phyloP scores from a whole-genome alignment of 2,113 vertebrate genomes.

The Neofelis nebulosa region DNA sequence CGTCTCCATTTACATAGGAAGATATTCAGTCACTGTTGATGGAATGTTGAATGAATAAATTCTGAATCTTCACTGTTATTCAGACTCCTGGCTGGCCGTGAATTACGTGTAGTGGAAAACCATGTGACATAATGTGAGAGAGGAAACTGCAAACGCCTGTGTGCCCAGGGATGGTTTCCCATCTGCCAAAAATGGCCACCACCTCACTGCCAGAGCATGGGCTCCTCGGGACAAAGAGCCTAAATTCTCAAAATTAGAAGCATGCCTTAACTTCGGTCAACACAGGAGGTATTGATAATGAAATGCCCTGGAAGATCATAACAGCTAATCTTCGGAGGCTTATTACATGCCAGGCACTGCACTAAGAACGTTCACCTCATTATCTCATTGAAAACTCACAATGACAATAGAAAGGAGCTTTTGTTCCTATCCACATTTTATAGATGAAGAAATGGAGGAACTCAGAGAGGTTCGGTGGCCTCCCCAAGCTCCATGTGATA shows the following conservation, averaged over 20 bases:
- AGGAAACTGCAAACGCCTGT: not conserved
- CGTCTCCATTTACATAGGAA: conserved; percentile 20
- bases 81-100: not conserved
- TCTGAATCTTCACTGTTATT: conserved; percentile 16
- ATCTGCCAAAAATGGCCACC: not conserved
- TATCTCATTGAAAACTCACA: not conserved
- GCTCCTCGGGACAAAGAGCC: not conserved
- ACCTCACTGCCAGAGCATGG: not conserved
- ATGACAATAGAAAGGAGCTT: not conserved
- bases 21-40: not conserved
- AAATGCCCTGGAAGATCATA: not conserved
- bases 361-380: not conserved
- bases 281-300: not conserved
- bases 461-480: not conserved
- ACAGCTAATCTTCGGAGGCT: not conserved
- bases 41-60: conserved; percentile 28
- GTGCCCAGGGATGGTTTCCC: not conserved
- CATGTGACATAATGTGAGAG: not conserved
- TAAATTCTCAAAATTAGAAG: not conserved
- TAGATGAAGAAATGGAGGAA: not conserved
- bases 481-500: not conserved
- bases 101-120: not conserved
- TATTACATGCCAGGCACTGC: not conserved
- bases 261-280: not conserved
- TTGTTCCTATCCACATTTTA: not conserved